Evolutionary conservation across 2,888 invertebrate genomes (phyloP).

Genomic region (Patella depressa): DNA sequence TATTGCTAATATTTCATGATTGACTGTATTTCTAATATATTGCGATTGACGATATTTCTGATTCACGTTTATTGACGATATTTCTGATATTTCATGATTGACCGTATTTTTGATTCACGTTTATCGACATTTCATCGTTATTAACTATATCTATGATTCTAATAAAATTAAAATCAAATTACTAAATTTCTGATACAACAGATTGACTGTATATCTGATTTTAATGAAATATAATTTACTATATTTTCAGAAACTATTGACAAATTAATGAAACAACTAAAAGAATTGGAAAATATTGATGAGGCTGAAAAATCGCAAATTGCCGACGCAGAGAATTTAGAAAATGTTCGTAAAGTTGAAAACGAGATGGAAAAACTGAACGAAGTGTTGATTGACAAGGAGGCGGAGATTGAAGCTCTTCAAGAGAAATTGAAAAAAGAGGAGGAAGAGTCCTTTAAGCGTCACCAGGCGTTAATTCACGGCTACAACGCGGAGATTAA

Average conservation of each 20-base stretch:
- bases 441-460: constrained; percentile 52
- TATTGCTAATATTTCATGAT: too few relatives aligned
- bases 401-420: constrained; percentile 37
- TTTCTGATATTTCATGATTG: too few relatives aligned
- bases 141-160: too few relatives aligned
- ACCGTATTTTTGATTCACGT: too few relatives aligned
- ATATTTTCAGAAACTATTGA: constrained; percentile 6
- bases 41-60: too few relatives aligned
- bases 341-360: constrained; percentile 9
- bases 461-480: constrained; percentile 60
- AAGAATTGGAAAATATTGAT: constrained; percentile 8
- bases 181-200: too few relatives aligned
- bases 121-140: too few relatives aligned
- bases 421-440: constrained; percentile 44
- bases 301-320: neutral
- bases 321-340: neutral
- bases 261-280: constrained; percentile 14
- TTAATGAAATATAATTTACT: too few relatives aligned
- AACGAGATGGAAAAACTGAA: constrained; percentile 25
- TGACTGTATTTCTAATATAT: too few relatives aligned
- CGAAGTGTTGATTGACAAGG: constrained; percentile 36
- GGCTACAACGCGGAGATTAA: constrained; percentile 61
- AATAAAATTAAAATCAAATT: too few relatives aligned
- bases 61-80: too few relatives aligned
- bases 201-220: too few relatives aligned